These are phyloP conservation scores for cattle (Bos taurus) DNA, from an alignment of 2,113 vertebrate genomes.

Conservation along the genomic window DNA sequence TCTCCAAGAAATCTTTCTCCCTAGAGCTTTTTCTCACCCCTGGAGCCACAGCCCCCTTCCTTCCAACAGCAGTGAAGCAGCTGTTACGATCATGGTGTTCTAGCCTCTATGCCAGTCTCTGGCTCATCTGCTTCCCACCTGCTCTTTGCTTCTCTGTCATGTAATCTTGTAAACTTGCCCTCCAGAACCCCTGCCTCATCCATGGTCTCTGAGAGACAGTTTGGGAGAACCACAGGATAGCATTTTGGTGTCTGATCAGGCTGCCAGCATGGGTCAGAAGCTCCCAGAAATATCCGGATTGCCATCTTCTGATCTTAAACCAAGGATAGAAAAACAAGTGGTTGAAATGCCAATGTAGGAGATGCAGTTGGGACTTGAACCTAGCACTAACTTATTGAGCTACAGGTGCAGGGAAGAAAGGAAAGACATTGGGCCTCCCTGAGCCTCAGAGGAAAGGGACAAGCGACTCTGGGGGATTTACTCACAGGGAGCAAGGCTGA, in stretches of 20 bases:
- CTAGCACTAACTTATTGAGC: not conserved
- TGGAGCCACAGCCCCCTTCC: not conserved
- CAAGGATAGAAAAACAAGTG: not conserved
- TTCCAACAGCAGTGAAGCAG: not conserved
- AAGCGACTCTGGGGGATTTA: not conserved
- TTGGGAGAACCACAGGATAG: not conserved
- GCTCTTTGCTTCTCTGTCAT: not conserved
- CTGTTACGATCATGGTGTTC: not conserved
- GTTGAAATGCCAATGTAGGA: not conserved
- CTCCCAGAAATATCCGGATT: not conserved
- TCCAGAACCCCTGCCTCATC: not conserved
- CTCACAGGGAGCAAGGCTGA: not conserved
- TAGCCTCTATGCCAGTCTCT: not conserved
- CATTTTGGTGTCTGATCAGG: not conserved
- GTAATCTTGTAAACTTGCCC: not conserved
- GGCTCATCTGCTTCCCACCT: not conserved
- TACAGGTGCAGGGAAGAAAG: not conserved
- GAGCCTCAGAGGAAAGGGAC: not conserved
- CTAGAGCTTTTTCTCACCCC: not conserved
- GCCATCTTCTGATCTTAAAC: slow-evolving; percentile 8
- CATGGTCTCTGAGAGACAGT: not conserved
- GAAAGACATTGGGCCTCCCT: not conserved
- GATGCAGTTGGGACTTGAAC: not conserved
- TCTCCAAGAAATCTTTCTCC: not conserved
- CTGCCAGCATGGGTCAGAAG: not conserved